phyloP scores from a whole-genome alignment of 2,888 invertebrate genomes.

The Sepiola atlantica region DNA sequence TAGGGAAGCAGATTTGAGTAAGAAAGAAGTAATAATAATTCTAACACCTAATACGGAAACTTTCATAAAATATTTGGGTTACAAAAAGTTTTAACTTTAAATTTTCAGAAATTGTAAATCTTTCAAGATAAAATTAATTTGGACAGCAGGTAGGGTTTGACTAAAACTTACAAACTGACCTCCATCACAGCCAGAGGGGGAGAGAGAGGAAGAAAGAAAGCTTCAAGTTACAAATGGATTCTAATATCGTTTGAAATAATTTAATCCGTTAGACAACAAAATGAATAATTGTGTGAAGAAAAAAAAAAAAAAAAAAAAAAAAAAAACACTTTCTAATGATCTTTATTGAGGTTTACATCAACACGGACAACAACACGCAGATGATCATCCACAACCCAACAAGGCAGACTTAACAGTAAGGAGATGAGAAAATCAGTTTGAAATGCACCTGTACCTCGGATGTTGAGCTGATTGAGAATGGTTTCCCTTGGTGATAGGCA shows the following conservation, averaged over 20 bases:
- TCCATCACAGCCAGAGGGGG: not conserved
- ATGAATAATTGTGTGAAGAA: not conserved
- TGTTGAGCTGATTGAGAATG: slow-evolving; percentile 52
- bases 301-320: too few species aligned
- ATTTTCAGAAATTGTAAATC: not conserved
- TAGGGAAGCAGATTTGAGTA: not conserved
- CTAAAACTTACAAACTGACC: not conserved
- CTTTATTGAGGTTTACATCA: not conserved
- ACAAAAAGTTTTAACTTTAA: not conserved
- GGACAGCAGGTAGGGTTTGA: not conserved
- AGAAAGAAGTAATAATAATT: too few species aligned
- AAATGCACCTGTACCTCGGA: slow-evolving; percentile 51
- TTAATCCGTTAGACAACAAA: not conserved
- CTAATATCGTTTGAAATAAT: not conserved
- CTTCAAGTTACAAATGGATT: not conserved
- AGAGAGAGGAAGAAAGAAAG: not conserved
- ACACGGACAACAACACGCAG: not conserved
- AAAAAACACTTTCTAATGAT: not conserved
- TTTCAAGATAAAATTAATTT: not conserved
- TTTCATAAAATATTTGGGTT: not conserved
- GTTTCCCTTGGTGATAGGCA: slow-evolving; percentile 50
- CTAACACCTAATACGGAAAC: not conserved
- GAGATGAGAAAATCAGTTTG: slow-evolving; percentile 38
- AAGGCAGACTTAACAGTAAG: slow-evolving; percentile 34
- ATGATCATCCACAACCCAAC: not conserved